Evolutionary conservation across 2,113 vertebrate genomes (phyloP).

Genomic region (Paramormyrops kingsleyae): DNA sequence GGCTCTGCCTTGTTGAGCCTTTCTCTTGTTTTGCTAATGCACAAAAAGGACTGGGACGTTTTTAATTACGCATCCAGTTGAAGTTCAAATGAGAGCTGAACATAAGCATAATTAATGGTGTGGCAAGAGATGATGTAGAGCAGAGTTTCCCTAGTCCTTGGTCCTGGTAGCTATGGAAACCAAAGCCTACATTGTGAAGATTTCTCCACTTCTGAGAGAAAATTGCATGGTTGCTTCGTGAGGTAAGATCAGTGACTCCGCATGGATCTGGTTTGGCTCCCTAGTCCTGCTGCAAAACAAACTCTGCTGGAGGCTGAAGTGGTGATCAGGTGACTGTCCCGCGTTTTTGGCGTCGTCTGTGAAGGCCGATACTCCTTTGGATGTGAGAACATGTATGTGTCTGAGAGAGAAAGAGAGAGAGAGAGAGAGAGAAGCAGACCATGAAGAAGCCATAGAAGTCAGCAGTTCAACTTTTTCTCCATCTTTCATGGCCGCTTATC

Average conservation of each 20-base stretch:
- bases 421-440: not conserved
- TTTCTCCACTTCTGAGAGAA: slow-evolving; percentile 1
- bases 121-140: not conserved
- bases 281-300: not conserved
- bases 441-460: not conserved
- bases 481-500: not conserved
- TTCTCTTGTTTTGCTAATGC: not conserved
- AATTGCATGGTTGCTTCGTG: not conserved
- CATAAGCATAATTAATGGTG: slow-evolving; percentile 6
- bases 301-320: not conserved
- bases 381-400: not conserved
- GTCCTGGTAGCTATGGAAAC: slow-evolving; percentile 17
- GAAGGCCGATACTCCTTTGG: not conserved
- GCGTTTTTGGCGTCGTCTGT: not conserved
- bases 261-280: not conserved
- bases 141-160: not conserved
- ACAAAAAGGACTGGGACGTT: not conserved
- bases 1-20: not conserved
- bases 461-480: not conserved
- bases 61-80: slow-evolving; percentile 18
- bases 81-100: slow-evolving; percentile 25
- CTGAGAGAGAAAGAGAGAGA: not conserved
- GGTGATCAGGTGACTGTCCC: not conserved
- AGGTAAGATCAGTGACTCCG: not conserved
- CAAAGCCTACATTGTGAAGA: not conserved